phyloP scores from a whole-genome alignment of 2,797 vertebrate genomes.

The Arctocebus calabarensis region DNA sequence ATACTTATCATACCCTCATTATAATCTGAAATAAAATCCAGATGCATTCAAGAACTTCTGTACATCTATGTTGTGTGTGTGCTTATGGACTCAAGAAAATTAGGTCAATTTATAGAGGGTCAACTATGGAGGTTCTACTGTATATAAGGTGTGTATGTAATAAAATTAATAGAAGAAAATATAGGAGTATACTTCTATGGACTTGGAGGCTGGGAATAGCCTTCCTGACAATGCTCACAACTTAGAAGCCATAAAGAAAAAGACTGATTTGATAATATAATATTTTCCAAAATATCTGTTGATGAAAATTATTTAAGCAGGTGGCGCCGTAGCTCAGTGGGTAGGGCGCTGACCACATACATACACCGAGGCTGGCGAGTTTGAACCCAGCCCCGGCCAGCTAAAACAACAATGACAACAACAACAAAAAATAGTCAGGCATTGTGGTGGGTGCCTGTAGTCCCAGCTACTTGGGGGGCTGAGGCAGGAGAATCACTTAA shows the following conservation, averaged over 20 bases:
- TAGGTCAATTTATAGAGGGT: too few species aligned
- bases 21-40: background rate
- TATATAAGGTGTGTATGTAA: background rate
- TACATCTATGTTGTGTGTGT: background rate
- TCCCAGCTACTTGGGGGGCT: too few species aligned
- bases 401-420: too few species aligned
- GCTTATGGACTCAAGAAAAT: background rate
- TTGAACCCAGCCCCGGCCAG: too few species aligned
- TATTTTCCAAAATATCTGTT: background rate
- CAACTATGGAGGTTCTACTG: too few species aligned
- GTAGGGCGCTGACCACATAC: too few species aligned
- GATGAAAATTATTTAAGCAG: background rate
- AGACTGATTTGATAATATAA: background rate
- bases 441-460: too few species aligned
- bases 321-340: too few species aligned
- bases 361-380: too few species aligned
- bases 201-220: background rate
- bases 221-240: background rate
- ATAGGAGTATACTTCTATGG: background rate
- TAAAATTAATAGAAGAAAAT: background rate
- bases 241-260: background rate
- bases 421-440: too few species aligned
- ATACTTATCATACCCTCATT: too few species aligned
- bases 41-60: background rate
- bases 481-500: too few species aligned